Conservation (phyloP, 1,140 invertebrate genomes). For the Pseudomyrmex flavicornis region DNA sequence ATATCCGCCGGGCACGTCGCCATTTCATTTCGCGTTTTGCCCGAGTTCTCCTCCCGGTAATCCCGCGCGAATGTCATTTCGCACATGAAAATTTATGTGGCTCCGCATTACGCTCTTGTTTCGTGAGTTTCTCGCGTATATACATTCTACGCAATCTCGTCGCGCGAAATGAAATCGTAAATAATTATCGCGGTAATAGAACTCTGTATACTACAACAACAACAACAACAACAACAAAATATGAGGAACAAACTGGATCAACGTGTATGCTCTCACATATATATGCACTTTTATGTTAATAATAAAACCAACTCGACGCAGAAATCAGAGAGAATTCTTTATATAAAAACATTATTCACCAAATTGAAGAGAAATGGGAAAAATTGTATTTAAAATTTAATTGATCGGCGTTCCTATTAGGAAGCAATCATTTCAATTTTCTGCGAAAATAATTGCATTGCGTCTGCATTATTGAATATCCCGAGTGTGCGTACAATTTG, state of each 20-base stretch:
- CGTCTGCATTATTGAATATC: not conserved
- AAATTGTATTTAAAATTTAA: not conserved
- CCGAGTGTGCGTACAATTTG: not conserved
- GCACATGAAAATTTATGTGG: constrained; percentile 54
- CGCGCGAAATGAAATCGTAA: not conserved
- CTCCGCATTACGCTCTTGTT: constrained; percentile 27
- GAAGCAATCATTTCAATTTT: not conserved
- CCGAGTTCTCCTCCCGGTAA: constrained; percentile 61
- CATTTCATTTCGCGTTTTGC: constrained; percentile 51
- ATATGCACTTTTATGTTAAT: too few relatives aligned
- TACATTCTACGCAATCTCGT: not conserved
- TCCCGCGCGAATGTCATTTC: constrained; percentile 49
- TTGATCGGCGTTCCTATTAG: too few relatives aligned
- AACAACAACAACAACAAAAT: not conserved
- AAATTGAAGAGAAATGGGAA: too few relatives aligned
- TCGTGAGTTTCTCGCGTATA: not conserved
- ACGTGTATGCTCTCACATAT: too few relatives aligned
- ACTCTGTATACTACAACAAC: not conserved
- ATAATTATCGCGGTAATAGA: not conserved
- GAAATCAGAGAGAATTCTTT: too few relatives aligned
- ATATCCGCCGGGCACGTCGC: constrained; percentile 69
- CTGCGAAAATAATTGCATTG: not conserved
- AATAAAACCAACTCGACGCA: too few relatives aligned
- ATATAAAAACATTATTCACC: too few relatives aligned
- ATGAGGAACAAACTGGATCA: too few relatives aligned